A percentile compares a stretch with the other conserved stretches of the same genome.
phyloP scores from a whole-genome alignment of 2,888 invertebrate genomes.

The Steinernema hermaphroditum region DNA sequence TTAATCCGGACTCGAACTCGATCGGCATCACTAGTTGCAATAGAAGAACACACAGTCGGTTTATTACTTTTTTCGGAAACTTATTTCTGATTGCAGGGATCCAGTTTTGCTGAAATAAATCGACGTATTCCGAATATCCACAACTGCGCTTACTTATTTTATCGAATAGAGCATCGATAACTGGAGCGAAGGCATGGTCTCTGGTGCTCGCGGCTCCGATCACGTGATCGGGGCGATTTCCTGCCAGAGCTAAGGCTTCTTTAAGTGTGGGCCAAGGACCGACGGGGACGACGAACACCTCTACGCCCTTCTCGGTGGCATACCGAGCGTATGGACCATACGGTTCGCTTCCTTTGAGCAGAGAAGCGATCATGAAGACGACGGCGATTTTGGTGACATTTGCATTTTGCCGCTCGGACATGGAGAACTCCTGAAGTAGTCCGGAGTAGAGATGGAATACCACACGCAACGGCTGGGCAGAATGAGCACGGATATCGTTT shows the following conservation, averaged over 20 bases:
- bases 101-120: not conserved
- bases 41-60: no score
- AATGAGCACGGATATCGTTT: no score
- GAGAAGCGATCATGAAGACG: conserved; percentile 8
- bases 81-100: not conserved
- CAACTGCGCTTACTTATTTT: not conserved
- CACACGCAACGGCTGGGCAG: no score
- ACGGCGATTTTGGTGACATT: conserved; percentile 17
- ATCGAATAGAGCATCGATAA: not conserved
- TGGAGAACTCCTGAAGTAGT: not conserved
- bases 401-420: not conserved
- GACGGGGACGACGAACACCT: not conserved
- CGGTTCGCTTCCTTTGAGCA: not conserved
- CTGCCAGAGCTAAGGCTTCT: not conserved
- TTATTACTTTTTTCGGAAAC: no score
- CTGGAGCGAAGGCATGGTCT: not conserved
- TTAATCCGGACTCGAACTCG: no score
- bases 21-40: no score
- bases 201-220: not conserved
- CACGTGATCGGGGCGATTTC: not conserved
- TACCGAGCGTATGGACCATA: not conserved
- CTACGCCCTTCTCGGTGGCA: not conserved
- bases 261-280: not conserved
- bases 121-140: not conserved
- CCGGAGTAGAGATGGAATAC: no score